phyloP scores from a whole-genome alignment of 2,888 invertebrate species.

The Hydriomena furcata region DNA sequence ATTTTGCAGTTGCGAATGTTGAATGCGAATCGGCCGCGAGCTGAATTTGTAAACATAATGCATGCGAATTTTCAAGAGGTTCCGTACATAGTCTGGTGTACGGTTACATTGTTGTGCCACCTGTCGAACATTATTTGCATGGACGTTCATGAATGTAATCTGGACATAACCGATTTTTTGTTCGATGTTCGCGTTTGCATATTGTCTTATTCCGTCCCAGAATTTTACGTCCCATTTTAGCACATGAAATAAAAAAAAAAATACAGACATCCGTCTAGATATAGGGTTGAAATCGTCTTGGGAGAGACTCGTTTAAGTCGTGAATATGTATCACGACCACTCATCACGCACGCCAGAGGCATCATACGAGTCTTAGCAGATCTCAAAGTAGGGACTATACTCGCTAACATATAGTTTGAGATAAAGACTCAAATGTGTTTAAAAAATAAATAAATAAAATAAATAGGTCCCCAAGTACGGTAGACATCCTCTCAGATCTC shows the following conservation, averaged over 20 bases:
- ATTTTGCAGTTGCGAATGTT: constrained; percentile 19
- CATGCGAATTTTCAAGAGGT: constrained; percentile 24
- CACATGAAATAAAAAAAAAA: not conserved
- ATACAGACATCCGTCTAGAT: constrained; percentile 8
- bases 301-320: constrained; percentile 12
- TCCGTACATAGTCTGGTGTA: constrained; percentile 17
- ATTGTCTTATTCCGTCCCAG: not conserved
- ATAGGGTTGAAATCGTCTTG: constrained; percentile 10
- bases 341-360: constrained; percentile 21
- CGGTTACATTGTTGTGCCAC: constrained; percentile 23
- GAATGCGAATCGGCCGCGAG: constrained; percentile 24
- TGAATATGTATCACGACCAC: constrained; percentile 22
- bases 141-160: constrained; percentile 19
- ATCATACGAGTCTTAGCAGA: constrained; percentile 10
- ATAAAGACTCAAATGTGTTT: constrained; percentile 1
- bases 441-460: too few species aligned
- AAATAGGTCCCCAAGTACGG: too few species aligned
- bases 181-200: not conserved
- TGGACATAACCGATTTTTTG: constrained; percentile 4
- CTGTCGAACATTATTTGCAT: constrained; percentile 24
- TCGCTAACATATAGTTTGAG: constrained; percentile 6
- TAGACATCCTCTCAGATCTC: too few species aligned
- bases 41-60: constrained; percentile 27
- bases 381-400: constrained; percentile 4
- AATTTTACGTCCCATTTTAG: not conserved